These are phyloP conservation scores for Cetonia aurata DNA, from an alignment of 2,888 invertebrate genomes.

Conservation along the genomic window DNA sequence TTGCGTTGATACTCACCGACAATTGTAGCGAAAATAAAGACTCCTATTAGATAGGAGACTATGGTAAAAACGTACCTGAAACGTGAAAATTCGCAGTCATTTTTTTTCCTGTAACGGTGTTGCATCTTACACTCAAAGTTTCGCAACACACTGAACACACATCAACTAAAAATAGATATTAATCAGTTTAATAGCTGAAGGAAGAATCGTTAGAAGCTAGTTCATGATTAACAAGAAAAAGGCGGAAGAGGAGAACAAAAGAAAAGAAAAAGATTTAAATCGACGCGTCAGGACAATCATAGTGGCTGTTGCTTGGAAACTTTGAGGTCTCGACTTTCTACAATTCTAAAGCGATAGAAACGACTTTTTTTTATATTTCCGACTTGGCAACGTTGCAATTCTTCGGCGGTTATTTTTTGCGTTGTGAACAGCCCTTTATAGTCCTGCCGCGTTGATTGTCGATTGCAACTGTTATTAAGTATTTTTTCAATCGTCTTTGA, in stretches of 20 bases:
- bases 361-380: too few species aligned
- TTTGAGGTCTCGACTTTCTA: constrained; percentile 38
- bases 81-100: constrained; percentile 52
- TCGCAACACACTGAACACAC: constrained; percentile 56
- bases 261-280: constrained; percentile 15
- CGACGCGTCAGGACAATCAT: constrained; percentile 57
- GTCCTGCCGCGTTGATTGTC: constrained; percentile 28
- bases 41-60: constrained; percentile 96
- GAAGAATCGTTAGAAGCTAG: constrained; percentile 9
- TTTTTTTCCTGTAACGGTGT: not conserved
- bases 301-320: constrained; percentile 44
- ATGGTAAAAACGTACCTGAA: constrained; percentile 96
- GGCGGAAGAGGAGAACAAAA: not conserved
- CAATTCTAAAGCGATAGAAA: not conserved
- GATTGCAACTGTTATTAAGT: not conserved
- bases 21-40: constrained; percentile 97
- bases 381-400: too few species aligned
- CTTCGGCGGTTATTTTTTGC: not conserved
- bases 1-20: constrained; percentile 75
- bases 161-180: too few species aligned
- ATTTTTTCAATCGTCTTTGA: constrained; percentile 9
- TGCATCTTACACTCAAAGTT: constrained; percentile 60
- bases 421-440: constrained; percentile 27
- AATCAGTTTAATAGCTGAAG: too few species aligned
- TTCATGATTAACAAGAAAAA: not conserved